phyloP scores from a whole-genome alignment of 2,113 vertebrate species.

The Furnarius figulus region DNA sequence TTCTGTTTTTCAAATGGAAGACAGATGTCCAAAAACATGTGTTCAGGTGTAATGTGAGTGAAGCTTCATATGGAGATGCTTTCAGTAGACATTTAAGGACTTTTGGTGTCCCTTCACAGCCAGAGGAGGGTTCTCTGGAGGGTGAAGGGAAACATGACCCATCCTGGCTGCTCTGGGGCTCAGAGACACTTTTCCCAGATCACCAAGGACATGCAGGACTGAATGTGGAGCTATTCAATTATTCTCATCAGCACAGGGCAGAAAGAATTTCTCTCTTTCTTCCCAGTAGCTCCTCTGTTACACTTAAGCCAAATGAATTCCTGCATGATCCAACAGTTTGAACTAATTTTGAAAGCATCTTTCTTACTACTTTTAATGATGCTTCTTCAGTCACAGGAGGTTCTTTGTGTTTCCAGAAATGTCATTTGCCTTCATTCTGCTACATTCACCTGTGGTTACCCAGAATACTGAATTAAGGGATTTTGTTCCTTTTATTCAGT shows the following conservation, averaged over 20 bases:
- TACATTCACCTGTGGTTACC: neutral
- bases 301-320: neutral
- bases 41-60: neutral
- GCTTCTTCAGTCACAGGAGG: neutral
- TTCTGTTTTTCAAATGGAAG: constrained; percentile 35
- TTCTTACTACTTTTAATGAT: constrained; percentile 5
- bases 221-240: neutral
- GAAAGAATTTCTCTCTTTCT: neutral
- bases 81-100: neutral
- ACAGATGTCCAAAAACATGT: constrained; percentile 5
- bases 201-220: rapidly evolving
- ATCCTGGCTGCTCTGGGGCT: neutral
- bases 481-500: neutral
- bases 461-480: neutral
- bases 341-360: neutral
- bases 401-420: neutral
- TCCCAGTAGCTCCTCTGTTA: neutral
- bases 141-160: neutral
- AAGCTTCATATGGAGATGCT: neutral
- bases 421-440: neutral
- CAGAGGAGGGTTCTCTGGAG: neutral
- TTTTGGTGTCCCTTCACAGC: neutral
- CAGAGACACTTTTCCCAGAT: neutral
- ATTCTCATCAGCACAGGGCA: neutral
- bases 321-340: neutral